A percentile compares a stretch with the other conserved stretches of the same genome.
These are phyloP conservation scores for Drosophila neoperkinsi DNA, from an alignment of 2,888 invertebrate genomes.

Conservation along the genomic window DNA sequence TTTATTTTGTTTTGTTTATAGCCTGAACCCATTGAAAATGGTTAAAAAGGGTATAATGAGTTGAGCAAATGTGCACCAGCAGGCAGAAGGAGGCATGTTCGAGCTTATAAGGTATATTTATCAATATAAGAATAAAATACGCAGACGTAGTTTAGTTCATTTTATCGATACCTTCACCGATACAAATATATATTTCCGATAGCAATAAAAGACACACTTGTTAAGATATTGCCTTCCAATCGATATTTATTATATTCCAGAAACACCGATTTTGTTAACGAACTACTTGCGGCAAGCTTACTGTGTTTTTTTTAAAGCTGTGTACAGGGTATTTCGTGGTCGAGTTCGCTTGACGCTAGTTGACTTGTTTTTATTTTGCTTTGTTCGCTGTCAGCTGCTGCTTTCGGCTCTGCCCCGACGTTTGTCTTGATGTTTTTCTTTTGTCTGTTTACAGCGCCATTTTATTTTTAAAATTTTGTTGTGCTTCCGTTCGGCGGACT, in stretches of 20 bases:
- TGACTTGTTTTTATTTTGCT: conserved; percentile 21
- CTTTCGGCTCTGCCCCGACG: conserved; percentile 21
- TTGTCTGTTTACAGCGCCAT: conserved; percentile 72
- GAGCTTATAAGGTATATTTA: background rate
- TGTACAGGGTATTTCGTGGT: background rate
- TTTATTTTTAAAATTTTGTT: conserved; percentile 65
- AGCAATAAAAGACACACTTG: background rate
- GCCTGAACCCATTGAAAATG: background rate
- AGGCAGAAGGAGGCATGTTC: background rate
- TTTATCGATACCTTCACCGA: background rate
- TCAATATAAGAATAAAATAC: background rate
- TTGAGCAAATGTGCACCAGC: background rate
- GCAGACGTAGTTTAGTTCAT: background rate
- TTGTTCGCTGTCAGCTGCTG: conserved; percentile 43
- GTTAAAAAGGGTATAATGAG: background rate
- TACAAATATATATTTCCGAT: background rate
- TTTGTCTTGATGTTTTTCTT: conserved; percentile 51
- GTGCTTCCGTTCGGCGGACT: conserved; percentile 51
- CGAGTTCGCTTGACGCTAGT: background rate
- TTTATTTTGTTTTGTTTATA: conserved; percentile 15
- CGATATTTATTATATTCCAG: background rate
- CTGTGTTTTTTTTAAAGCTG: background rate
- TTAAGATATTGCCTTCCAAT: background rate
- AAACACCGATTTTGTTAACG: background rate
- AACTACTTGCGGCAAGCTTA: background rate